Conservation (phyloP, 1,140 invertebrate genomes). For the Pentalonia nigronervosa region DNA sequence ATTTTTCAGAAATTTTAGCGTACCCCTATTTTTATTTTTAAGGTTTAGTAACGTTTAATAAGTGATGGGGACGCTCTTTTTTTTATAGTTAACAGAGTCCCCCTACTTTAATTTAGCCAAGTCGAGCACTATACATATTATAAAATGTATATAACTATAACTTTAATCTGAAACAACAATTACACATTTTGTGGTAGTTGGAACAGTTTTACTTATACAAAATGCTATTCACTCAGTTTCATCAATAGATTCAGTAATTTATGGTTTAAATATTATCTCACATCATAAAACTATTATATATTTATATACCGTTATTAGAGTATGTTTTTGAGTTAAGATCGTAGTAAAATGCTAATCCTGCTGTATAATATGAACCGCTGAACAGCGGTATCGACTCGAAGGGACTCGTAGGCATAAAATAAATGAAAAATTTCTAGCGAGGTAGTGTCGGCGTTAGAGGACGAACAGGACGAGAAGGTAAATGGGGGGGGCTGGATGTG, state of each 20-base stretch:
- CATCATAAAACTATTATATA: not conserved
- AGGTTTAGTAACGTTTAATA: no score
- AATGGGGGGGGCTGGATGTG: not conserved
- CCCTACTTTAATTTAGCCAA: no score
- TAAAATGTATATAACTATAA: not conserved
- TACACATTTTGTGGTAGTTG: not conserved
- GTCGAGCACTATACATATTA: no score
- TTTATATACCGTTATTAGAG: not conserved
- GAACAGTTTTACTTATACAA: not conserved
- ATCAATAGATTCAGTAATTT: not conserved
- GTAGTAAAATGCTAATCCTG: not conserved
- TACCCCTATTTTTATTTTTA: no score
- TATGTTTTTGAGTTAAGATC: not conserved
- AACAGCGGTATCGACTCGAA: not conserved
- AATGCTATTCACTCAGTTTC: not conserved
- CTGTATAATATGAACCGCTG: no score
- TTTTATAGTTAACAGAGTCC: no score
- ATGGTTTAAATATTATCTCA: not conserved
- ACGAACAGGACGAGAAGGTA: not conserved
- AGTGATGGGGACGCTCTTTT: no score
- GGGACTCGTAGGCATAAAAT: not conserved
- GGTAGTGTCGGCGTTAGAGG: not conserved
- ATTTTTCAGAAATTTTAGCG: no score
- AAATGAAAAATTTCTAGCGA: not conserved
- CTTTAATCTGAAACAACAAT: not conserved